Percentiles rank a stretch among this genome's conserved stretches.
phyloP scores from a whole-genome alignment of 2,888 invertebrate genomes.

The Neoitamus cyanurus region DNA sequence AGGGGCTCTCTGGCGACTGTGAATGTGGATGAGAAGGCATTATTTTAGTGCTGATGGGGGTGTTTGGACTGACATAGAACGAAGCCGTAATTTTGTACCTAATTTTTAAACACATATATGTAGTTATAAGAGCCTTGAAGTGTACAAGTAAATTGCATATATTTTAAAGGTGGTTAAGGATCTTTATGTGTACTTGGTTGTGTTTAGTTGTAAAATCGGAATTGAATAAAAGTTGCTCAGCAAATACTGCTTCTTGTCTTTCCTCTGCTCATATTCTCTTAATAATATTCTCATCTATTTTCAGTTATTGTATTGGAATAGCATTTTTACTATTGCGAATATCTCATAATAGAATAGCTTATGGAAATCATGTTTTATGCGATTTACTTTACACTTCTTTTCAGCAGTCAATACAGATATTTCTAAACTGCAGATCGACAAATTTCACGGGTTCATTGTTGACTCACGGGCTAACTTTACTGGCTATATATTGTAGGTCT shows the following conservation, averaged over 20 bases:
- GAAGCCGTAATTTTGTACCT: not conserved
- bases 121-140: not conserved
- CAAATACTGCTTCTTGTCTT: not conserved
- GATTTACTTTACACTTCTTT: not conserved
- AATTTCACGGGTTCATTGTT: too few relatives aligned
- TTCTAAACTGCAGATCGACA: not conserved
- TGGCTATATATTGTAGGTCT: too few relatives aligned
- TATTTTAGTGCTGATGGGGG: not conserved
- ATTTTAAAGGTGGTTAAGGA: not conserved
- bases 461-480: too few relatives aligned
- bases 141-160: constrained; percentile 37
- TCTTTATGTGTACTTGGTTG: not conserved
- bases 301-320: not conserved
- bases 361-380: not conserved
- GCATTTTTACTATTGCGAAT: not conserved
- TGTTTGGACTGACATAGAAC: not conserved
- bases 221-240: not conserved
- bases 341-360: not conserved
- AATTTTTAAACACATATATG: not conserved
- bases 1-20: not conserved
- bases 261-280: not conserved
- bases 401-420: not conserved
- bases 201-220: not conserved
- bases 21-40: not conserved
- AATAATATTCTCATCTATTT: not conserved